Evolutionary conservation across 2,888 invertebrate genomes (phyloP), one percentile per base, ranked within the genome.

Genomic region (Eupithecia centaureata): DNA sequence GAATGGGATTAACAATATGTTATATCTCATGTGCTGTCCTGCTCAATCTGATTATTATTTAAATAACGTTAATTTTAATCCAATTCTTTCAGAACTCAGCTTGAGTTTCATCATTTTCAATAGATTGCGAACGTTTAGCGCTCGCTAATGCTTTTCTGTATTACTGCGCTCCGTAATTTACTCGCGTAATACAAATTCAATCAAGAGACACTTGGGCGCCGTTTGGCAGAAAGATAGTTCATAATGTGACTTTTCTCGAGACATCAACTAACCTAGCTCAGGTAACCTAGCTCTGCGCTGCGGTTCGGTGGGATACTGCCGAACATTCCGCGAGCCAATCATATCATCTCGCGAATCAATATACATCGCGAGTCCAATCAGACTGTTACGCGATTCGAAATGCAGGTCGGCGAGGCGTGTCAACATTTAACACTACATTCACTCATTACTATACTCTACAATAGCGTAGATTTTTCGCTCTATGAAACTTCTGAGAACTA

Each of bases 231-330:
- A n/a, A n/a, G n/a, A n/a, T 47, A 18, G 47, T 47, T 10, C 5
- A 4, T 18, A 5, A 18, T 32, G 67, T 81, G 78, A 84, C 81
- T 84, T 77, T 42, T 76, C 77, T 76, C 80, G 71, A 79, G 81
- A 81, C 77, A 76, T 76, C 79, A 76, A 76, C 82, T 13, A 10
- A 78, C 78, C 12, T 84, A 80, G 77, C 85, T 90, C 88, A 91
- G 91, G 91, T 92, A 90, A 91, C 60, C 63, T 60, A 65, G 60
- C 82, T 82, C 79, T 68, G 66, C 62, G 64, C 86, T 86, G 86
- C 86, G 90, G 86, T 63, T 89, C 92, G 92, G 92, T 91, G 92
- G 92, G 92, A 86, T 83, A 77, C 78, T 83, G 86, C 87, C 87
- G 87, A 87, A 86, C 86, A 84, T 84, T 82, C 85, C 86, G 85